A percentile compares a stretch with the other conserved stretches of the same genome.
These are phyloP conservation scores for Drosophila novamexicana DNA, from an alignment of 1,140 invertebrate species.

Conservation along the genomic window DNA sequence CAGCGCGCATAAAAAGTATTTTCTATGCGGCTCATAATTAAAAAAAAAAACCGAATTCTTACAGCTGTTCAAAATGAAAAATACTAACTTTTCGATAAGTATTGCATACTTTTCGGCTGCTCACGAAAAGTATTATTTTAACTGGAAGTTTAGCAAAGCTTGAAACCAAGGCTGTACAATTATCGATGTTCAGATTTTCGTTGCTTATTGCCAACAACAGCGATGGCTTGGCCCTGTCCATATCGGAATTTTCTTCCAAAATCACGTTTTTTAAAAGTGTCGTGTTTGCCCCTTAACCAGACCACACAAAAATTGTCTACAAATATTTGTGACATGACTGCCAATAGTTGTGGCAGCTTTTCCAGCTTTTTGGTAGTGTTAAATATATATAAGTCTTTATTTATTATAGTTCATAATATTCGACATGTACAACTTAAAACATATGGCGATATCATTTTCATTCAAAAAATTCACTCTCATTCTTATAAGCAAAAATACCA, in stretches of 20 bases:
- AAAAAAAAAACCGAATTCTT: too few relatives aligned
- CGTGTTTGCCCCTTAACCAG: too few relatives aligned
- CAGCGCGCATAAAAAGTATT: background rate
- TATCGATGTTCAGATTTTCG: too few relatives aligned
- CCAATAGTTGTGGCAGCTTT: too few relatives aligned
- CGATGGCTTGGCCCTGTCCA: too few relatives aligned
- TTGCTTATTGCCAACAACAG: too few relatives aligned
- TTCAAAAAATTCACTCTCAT: conserved; percentile 39
- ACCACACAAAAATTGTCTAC: too few relatives aligned
- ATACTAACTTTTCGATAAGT: background rate
- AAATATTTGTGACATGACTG: too few relatives aligned
- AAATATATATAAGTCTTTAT: conserved; percentile 25
- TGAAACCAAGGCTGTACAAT: background rate
- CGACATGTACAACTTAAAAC: conserved; percentile 53
- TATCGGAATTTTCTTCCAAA: too few relatives aligned
- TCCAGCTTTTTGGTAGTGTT: background rate
- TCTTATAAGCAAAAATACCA: conserved; percentile 71
- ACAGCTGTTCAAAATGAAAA: too few relatives aligned
- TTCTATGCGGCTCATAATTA: background rate
- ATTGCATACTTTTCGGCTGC: too few relatives aligned
- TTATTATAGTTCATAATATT: conserved; percentile 39
- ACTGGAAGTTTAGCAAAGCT: background rate
- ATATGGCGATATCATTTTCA: conserved; percentile 33
- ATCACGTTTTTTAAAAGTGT: too few relatives aligned
- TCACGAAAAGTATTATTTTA: background rate